Conservation (phyloP, 2,888 invertebrate species). For the Acanthopleura granulata region DNA sequence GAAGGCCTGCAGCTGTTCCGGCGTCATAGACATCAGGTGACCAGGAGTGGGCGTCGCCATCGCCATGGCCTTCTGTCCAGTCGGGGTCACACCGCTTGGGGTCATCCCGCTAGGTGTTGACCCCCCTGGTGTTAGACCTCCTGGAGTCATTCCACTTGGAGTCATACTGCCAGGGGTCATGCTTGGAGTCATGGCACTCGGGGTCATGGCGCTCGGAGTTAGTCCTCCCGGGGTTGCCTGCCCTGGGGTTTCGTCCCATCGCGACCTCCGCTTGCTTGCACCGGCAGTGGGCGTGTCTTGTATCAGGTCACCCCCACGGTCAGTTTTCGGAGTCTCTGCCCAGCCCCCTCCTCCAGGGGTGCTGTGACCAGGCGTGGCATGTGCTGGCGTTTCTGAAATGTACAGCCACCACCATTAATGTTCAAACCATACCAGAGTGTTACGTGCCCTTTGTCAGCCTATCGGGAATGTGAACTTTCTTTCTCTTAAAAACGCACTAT, state of each 20-base stretch:
- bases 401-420: not conserved
- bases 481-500: too few species aligned
- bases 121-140: constrained; percentile 56
- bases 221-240: constrained; percentile 71
- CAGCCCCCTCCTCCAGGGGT: constrained; percentile 80
- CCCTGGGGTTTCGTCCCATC: constrained; percentile 98
- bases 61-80: constrained; percentile 91
- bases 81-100: constrained; percentile 71
- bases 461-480: too few species aligned
- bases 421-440: not conserved
- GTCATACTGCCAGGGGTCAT: constrained; percentile 71
- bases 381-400: constrained; percentile 88
- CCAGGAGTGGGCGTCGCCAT: constrained; percentile 98
- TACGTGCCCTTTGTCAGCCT: not conserved
- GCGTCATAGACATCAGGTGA: constrained; percentile 97
- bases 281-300: constrained; percentile 95
- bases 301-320: constrained; percentile 78
- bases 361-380: constrained; percentile 92
- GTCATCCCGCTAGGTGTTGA: constrained; percentile 67
- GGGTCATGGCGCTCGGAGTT: constrained; percentile 68
- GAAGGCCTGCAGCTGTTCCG: constrained; percentile 97
- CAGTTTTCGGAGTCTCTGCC: constrained; percentile 99
- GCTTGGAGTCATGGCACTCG: constrained; percentile 74
- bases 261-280: constrained; percentile 92
- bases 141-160: constrained; percentile 78